phyloP scores from a whole-genome alignment of 2,888 invertebrate genomes.

The Listrodromus nycthemerus region DNA sequence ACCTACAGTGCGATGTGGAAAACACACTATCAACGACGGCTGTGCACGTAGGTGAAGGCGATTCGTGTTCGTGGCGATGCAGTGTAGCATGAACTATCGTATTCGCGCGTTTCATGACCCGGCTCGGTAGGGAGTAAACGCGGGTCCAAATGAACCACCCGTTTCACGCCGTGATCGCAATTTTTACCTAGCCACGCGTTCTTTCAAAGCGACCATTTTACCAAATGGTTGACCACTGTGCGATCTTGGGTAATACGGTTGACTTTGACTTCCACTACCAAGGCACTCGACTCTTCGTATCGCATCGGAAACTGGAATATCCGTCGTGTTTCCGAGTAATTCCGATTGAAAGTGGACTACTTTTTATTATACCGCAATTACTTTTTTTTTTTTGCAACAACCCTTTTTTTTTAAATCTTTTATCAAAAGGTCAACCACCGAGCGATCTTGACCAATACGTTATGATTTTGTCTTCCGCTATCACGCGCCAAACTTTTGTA shows the following conservation, averaged over 20 bases:
- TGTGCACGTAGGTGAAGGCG: constrained; percentile 15
- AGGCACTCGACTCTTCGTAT: too few species aligned
- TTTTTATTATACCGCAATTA: too few species aligned
- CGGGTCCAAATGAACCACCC: background rate
- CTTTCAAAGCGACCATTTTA: background rate
- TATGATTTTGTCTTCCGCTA: background rate
- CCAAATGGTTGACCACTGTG: background rate
- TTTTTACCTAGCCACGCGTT: background rate
- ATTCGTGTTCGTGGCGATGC: constrained; percentile 14
- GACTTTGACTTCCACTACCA: background rate
- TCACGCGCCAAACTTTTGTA: background rate
- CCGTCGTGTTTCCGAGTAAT: too few species aligned
- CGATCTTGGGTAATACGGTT: background rate
- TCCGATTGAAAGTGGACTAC: too few species aligned
- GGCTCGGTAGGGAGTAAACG: background rate
- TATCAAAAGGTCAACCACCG: too few species aligned
- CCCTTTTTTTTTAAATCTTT: too few species aligned
- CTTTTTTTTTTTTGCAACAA: too few species aligned
- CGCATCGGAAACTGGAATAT: too few species aligned
- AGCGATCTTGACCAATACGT: background rate
- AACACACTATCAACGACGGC: constrained; percentile 52
- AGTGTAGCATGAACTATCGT: constrained; percentile 34
- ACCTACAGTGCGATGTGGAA: constrained; percentile 60
- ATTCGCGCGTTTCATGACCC: constrained; percentile 36
- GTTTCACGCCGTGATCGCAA: background rate